Conservation (phyloP, 2,113 vertebrate species). For the Epinephelus fuscoguttatus region DNA sequence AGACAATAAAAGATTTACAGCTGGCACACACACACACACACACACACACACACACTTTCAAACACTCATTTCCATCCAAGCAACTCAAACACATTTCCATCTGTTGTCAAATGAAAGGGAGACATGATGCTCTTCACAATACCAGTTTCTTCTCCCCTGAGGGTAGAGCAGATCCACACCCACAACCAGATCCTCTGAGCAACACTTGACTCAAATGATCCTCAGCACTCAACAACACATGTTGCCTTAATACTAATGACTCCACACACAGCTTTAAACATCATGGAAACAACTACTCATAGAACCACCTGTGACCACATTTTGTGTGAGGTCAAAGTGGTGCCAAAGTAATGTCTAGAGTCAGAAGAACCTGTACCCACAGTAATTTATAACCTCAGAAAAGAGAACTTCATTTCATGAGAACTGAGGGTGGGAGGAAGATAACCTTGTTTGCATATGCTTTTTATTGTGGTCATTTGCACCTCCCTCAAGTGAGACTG, state of each 20-base stretch:
- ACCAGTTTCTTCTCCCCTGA: constrained; percentile 23
- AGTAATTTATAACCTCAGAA: constrained; percentile 17
- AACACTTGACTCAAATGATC: constrained; percentile 16
- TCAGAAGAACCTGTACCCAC: not conserved
- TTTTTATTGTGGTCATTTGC: constrained; percentile 79
- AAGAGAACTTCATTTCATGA: constrained; percentile 61
- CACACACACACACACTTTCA: not conserved
- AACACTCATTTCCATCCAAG: constrained; percentile 18
- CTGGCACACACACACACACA: not conserved
- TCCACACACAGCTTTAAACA: not conserved
- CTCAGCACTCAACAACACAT: not conserved
- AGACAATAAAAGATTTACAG: constrained; percentile 12
- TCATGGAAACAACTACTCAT: constrained; percentile 2
- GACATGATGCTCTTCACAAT: constrained; percentile 9
- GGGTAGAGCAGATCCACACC: not conserved
- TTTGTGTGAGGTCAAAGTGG: not conserved
- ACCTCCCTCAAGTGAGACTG: constrained; percentile 60
- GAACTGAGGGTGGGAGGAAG: constrained; percentile 48
- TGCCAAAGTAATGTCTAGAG: not conserved
- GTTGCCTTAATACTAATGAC: not conserved
- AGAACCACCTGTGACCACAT: constrained; percentile 6
- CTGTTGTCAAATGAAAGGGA: constrained; percentile 26
- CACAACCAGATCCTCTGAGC: constrained; percentile 16
- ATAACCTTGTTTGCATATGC: constrained; percentile 56
- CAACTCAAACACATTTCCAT: constrained; percentile 35